Evolutionary conservation across 2,113 vertebrate species (phyloP), one percentile per base, ranked within the genome.

Genomic region (Triplophysa rosa): DNA sequence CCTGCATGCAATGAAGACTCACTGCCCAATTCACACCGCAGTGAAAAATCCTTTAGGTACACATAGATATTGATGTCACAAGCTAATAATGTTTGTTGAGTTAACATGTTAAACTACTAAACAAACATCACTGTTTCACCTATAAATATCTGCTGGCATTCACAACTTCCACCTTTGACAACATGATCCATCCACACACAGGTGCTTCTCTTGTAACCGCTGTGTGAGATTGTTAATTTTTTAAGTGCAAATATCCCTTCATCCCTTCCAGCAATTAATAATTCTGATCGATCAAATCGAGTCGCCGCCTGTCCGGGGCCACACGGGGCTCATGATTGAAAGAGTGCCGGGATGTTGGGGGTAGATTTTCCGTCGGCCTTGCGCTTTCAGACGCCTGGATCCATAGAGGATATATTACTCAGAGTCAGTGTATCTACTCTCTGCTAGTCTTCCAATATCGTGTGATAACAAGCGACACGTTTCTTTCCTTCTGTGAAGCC

Each of bases 201-300:
- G 71, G 78, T 70, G 56, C 68, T 74, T 42, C 14, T 49, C 58
- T 63, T 77, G 67, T 33, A 47, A 67, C 67, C 75, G 40, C 47
- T 16, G 75, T 37, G 13, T 47, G 63, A 24, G 58, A 68, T 78
- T 59, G 67, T 74, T 78, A 37, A 84, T 78, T 84, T 84, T 68
- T 64, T 74, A 84, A 81, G 64, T 33, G 45, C 79, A 63, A 47
- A 62, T 75, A 49, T 72, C 77, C 58, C 64, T 67, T 72, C 78
- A 68, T 67, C n/a, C 52, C 67, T 10, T 67, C 58, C 49, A 29
- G 16, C 62, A 78, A 78, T 84, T 73, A 76, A 84, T 80, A 56
- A 49, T 37, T 63, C 8, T 19, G 29, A 81, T 78, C 79, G 67
- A 84, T 84, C 80, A 45, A 45, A 10, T 80, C 42, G 40, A 56